Conservation (phyloP, 2,797 vertebrate genomes). For the Sylvilagus floridanus region DNA sequence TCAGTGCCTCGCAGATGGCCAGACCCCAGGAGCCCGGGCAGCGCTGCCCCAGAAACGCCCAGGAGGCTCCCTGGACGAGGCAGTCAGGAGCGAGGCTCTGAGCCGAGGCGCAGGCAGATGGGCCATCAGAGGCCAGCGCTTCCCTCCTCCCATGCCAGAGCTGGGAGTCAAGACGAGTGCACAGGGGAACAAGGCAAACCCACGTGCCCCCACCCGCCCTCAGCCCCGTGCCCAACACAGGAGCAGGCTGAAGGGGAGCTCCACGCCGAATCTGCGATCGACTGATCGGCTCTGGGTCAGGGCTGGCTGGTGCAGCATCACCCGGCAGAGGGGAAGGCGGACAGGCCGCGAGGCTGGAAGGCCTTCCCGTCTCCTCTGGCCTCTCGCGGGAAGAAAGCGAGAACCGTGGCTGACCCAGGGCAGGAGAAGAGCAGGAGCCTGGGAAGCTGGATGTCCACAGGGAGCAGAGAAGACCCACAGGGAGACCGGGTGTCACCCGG, state of each 20-base stretch:
- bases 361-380: background rate
- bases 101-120: no score
- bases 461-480: background rate
- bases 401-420: background rate
- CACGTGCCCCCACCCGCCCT: no score
- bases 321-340: background rate
- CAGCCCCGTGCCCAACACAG: no score
- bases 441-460: background rate
- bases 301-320: background rate
- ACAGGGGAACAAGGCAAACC: no score
- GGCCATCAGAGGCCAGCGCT: background rate
- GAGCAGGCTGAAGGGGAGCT: background rate
- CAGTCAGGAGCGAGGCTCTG: background rate
- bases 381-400: background rate
- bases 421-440: background rate
- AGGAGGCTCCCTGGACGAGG: background rate
- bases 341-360: background rate
- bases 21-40: fast-evolving
- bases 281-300: background rate
- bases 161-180: background rate
- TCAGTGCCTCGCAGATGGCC: background rate
- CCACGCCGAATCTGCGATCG: background rate
- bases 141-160: background rate
- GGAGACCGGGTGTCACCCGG: background rate
- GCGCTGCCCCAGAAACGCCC: background rate